Conservation (phyloP, 2,888 invertebrate genomes). For the Hylaea fasciaria region DNA sequence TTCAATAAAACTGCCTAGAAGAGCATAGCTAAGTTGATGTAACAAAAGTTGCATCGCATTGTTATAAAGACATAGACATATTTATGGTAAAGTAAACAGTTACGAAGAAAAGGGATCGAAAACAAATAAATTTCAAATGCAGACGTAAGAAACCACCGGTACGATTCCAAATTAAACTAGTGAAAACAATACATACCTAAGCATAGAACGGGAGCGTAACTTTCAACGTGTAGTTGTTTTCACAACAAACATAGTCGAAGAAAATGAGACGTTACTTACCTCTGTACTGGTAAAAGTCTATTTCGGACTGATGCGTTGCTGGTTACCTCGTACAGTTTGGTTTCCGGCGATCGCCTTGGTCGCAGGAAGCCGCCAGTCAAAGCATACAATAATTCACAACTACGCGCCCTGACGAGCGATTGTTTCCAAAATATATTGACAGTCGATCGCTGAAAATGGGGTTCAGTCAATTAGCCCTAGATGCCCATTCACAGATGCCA, state of each 20-base stretch:
- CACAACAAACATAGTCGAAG: conserved; percentile 34
- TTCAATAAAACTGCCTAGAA: too few relatives aligned
- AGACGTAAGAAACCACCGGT: conserved; percentile 16
- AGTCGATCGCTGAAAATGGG: conserved; percentile 22
- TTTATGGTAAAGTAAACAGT: conserved; percentile 18
- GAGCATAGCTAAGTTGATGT: neutral
- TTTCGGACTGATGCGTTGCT: conserved; percentile 62
- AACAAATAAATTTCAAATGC: conserved; percentile 21
- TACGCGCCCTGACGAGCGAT: conserved; percentile 47
- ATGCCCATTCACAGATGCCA: neutral
- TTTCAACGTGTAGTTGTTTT: conserved; percentile 39
- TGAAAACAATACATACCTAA: conserved; percentile 26
- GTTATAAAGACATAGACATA: conserved; percentile 1
- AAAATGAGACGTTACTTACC: conserved; percentile 63
- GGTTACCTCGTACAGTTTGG: conserved; percentile 52
- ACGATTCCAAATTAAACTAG: conserved; percentile 35
- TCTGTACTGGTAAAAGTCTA: conserved; percentile 63
- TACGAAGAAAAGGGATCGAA: conserved; percentile 7
- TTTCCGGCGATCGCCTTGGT: conserved; percentile 60
- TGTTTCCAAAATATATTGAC: conserved; percentile 55
- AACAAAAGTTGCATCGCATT: neutral
- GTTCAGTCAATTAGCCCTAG: conserved; percentile 4
- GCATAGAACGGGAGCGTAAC: conserved; percentile 35
- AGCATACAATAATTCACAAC: conserved; percentile 60
- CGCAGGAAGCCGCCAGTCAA: conserved; percentile 70